phyloP scores from a whole-genome alignment of 2,888 invertebrate genomes.

The Apomyelois bistriatella region DNA sequence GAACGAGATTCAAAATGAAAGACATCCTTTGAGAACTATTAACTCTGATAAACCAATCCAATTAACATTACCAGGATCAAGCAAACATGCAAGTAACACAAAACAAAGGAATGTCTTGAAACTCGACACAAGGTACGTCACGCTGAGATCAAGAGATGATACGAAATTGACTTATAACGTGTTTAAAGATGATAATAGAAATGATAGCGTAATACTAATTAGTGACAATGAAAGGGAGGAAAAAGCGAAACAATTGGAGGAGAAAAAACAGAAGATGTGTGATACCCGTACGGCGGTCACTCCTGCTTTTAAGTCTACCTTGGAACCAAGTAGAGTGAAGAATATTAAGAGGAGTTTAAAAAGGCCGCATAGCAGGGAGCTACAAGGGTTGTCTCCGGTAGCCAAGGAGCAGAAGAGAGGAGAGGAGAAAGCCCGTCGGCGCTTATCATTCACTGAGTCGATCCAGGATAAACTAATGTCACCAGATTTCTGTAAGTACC shows the following conservation, averaged over 20 bases:
- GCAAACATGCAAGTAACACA: slow-evolving; percentile 16
- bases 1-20: slow-evolving; percentile 18
- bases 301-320: slow-evolving; percentile 31
- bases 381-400: slow-evolving; percentile 50
- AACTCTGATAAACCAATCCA: slow-evolving; percentile 29
- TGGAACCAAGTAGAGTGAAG: slow-evolving; percentile 42
- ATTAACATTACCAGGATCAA: slow-evolving; percentile 24
- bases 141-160: slow-evolving; percentile 35
- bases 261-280: slow-evolving; percentile 25
- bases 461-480: slow-evolving; percentile 33
- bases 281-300: slow-evolving; percentile 33
- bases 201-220: slow-evolving; percentile 29
- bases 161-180: slow-evolving; percentile 44
- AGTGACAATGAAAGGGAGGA: slow-evolving; percentile 38
- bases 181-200: slow-evolving; percentile 36
- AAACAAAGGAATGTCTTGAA: slow-evolving; percentile 24
- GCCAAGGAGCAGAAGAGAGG: slow-evolving; percentile 26
- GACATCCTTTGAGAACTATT: slow-evolving; percentile 43
- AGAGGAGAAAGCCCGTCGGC: slow-evolving; percentile 41
- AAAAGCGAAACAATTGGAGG: slow-evolving; percentile 20
- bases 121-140: slow-evolving; percentile 43
- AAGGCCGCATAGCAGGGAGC: slow-evolving; percentile 60
- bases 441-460: slow-evolving; percentile 39
- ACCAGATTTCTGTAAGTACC: slow-evolving; percentile 51
- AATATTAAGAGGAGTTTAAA: slow-evolving; percentile 65